Evolutionary conservation across 2,888 invertebrate genomes (phyloP).

Genomic region (Herminia tarsipennalis): DNA sequence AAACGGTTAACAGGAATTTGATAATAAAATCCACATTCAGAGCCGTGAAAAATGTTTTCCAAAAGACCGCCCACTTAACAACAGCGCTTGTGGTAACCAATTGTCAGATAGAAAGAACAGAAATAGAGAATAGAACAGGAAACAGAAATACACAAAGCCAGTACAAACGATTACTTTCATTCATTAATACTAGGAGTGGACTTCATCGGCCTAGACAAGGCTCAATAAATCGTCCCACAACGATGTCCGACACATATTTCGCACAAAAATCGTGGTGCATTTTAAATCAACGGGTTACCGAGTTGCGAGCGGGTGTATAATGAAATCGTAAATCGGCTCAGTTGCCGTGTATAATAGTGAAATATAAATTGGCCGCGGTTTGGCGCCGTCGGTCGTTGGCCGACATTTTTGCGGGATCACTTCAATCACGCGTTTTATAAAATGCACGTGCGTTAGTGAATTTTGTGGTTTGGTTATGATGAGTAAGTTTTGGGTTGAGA

Average conservation of each 20-base stretch:
- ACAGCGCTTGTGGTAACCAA: no score
- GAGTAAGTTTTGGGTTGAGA: no score
- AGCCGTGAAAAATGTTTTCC: no score
- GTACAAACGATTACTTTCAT: no score
- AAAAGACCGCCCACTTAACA: no score
- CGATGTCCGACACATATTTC: conserved; percentile 34
- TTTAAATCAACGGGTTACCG: conserved; percentile 53
- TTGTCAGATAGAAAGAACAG: no score
- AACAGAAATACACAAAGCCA: no score
- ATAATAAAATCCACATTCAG: no score
- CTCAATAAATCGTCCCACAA: conserved; percentile 11
- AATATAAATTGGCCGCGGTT: conserved; percentile 76
- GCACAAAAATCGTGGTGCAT: conserved; percentile 55
- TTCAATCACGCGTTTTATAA: conserved; percentile 71
- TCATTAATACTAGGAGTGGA: neutral
- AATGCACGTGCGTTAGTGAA: conserved; percentile 40
- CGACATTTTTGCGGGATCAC: conserved; percentile 74
- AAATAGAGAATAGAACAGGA: no score
- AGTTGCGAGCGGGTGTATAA: conserved; percentile 55
- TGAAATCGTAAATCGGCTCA: conserved; percentile 74
- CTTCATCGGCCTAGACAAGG: conserved; percentile 4
- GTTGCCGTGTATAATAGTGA: conserved; percentile 62
- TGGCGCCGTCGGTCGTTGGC: conserved; percentile 70
- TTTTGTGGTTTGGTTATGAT: conserved; percentile 20
- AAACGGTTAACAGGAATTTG: no score